Evolutionary conservation across 2,797 vertebrate species (phyloP).

Genomic region (Gadopsis bispinosus): DNA sequence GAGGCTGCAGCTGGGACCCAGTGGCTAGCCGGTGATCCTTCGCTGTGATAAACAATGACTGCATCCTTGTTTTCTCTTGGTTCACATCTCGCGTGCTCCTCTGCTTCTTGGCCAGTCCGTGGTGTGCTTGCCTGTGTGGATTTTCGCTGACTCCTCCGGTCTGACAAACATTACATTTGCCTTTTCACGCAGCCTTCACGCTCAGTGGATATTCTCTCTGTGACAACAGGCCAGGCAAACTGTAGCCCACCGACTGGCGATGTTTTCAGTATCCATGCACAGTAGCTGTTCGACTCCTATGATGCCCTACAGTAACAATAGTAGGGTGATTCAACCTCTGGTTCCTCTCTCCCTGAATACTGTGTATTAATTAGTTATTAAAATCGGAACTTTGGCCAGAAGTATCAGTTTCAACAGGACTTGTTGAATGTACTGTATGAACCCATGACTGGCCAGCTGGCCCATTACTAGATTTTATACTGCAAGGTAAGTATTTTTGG

Average conservation of each 20-base stretch:
- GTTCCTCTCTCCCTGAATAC: conserved; percentile 45
- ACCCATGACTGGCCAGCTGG: conserved; percentile 50
- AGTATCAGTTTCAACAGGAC: conserved; percentile 54
- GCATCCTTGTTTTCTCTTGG: conserved; percentile 46
- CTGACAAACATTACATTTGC: conserved; percentile 49
- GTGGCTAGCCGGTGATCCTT: conserved; percentile 78
- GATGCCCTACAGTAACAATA: conserved; percentile 39
- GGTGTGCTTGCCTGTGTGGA: conserved; percentile 66
- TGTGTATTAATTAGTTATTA: conserved; percentile 53
- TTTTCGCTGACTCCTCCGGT: conserved; percentile 49
- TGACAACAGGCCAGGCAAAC: conserved; percentile 55
- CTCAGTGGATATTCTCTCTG: conserved; percentile 53
- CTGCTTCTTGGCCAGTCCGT: conserved; percentile 65
- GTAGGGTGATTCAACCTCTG: conserved; percentile 36
- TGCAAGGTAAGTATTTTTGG: conserved; percentile 70
- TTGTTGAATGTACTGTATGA: conserved; percentile 60
- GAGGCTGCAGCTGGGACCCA: conserved; percentile 88
- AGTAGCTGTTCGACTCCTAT: conserved; percentile 49
- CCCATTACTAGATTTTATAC: conserved; percentile 68
- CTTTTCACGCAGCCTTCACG: conserved; percentile 57
- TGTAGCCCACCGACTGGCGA: conserved; percentile 52
- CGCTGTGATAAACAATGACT: conserved; percentile 59
- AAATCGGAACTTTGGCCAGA: conserved; percentile 58
- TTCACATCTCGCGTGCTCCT: conserved; percentile 59
- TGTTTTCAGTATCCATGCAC: conserved; percentile 44